These are phyloP conservation scores for Eutolmus rufibarbis DNA, from an alignment of 2,888 invertebrate genomes.

Conservation along the genomic window DNA sequence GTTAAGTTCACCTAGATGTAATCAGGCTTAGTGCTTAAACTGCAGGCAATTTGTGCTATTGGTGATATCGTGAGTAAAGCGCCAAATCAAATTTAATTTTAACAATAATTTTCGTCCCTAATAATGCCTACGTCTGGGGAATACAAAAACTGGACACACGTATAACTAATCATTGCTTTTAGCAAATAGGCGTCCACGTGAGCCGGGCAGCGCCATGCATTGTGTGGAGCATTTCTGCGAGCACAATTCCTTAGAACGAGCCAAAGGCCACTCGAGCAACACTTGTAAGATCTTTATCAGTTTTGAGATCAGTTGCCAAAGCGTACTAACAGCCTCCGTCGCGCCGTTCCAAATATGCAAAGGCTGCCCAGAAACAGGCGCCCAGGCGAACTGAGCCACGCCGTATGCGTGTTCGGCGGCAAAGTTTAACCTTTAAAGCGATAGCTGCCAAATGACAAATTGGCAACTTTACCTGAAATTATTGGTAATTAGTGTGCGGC, in stretches of 20 bases:
- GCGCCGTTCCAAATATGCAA: slow-evolving; percentile 10
- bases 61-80: not conserved
- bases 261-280: slow-evolving; percentile 16
- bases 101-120: not conserved
- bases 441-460: slow-evolving; percentile 31
- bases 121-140: not conserved
- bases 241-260: not conserved
- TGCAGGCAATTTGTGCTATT: not conserved
- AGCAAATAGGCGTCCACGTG: not conserved
- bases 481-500: slow-evolving; percentile 36
- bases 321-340: not conserved
- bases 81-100: not conserved
- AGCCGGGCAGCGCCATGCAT: not conserved
- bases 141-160: not conserved
- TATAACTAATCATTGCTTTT: not conserved
- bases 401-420: not conserved
- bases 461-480: slow-evolving; percentile 26
- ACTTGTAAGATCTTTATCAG: slow-evolving; percentile 26
- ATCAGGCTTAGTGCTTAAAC: not conserved
- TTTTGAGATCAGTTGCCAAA: slow-evolving; percentile 21
- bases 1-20: not conserved
- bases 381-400: not conserved
- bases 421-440: slow-evolving; percentile 15
- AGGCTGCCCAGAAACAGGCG: not conserved
- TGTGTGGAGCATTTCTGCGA: not conserved